phyloP scores from a whole-genome alignment of 2,797 vertebrate genomes.

The Mormyrops boulengeri region DNA sequence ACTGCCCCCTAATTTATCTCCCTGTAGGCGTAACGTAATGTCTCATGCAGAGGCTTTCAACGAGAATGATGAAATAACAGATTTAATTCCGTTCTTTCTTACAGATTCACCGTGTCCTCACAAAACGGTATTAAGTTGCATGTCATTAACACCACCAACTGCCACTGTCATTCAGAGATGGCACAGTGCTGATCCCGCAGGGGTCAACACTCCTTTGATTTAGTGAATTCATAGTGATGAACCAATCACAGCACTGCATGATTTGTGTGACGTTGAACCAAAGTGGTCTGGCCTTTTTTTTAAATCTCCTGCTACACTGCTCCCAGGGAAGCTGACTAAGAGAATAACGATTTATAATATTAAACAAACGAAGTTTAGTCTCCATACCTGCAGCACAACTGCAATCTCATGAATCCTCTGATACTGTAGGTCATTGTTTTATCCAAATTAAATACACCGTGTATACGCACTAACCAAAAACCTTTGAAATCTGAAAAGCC shows the following conservation, averaged over 20 bases:
- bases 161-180: not conserved
- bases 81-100: not conserved
- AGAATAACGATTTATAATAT: not conserved
- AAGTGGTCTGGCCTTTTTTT: not conserved
- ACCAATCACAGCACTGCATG: not conserved
- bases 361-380: not conserved
- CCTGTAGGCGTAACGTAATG: not conserved
- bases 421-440: not conserved
- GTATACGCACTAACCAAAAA: not conserved
- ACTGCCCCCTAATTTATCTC: constrained; percentile 31
- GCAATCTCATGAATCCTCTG: not conserved
- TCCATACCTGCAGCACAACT: not conserved
- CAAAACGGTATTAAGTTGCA: not conserved
- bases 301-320: not conserved
- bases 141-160: not conserved
- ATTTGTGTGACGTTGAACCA: not conserved
- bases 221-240: not conserved
- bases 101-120: not conserved
- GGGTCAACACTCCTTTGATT: not conserved
- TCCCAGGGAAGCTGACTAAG: not conserved
- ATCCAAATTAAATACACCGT: not conserved
- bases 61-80: not conserved
- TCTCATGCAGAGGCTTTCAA: not conserved
- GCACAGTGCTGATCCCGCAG: not conserved
- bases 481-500: not conserved